phyloP scores from a whole-genome alignment of 2,888 invertebrate species.

The Rhagonycha lutea region DNA sequence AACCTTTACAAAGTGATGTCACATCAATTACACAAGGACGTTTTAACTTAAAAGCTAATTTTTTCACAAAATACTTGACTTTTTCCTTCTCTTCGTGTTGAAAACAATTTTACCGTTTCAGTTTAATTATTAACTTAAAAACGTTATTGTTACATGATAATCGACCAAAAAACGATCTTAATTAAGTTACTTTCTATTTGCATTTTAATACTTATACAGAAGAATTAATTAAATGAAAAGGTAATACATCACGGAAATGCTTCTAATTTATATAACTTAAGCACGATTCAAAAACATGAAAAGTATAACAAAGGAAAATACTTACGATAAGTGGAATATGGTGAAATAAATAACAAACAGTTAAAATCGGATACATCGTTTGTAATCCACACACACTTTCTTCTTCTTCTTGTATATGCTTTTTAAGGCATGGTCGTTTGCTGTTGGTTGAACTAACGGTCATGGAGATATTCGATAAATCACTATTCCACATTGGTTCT shows the following conservation, averaged over 20 bases:
- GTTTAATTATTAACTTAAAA: neutral
- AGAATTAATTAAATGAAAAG: neutral
- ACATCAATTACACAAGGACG: constrained; percentile 12
- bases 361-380: constrained; percentile 58
- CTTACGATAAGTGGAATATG: constrained; percentile 65
- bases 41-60: constrained; percentile 2
- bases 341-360: constrained; percentile 63
- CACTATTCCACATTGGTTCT: constrained; percentile 50
- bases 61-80: neutral
- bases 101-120: neutral
- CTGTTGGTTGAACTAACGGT: constrained; percentile 62
- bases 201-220: neutral
- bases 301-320: constrained; percentile 34
- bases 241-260: neutral
- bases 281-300: neutral
- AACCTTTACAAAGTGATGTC: constrained; percentile 11
- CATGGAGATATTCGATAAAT: constrained; percentile 57
- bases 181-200: neutral
- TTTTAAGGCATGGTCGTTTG: constrained; percentile 55
- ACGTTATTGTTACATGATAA: neutral
- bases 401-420: constrained; percentile 43
- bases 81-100: neutral
- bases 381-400: constrained; percentile 53
- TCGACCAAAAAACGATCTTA: neutral
- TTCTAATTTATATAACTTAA: neutral